A percentile compares a stretch with the other conserved stretches of the same genome.
phyloP scores from a whole-genome alignment of 2,113 vertebrate genomes.

The Elephas maximus region DNA sequence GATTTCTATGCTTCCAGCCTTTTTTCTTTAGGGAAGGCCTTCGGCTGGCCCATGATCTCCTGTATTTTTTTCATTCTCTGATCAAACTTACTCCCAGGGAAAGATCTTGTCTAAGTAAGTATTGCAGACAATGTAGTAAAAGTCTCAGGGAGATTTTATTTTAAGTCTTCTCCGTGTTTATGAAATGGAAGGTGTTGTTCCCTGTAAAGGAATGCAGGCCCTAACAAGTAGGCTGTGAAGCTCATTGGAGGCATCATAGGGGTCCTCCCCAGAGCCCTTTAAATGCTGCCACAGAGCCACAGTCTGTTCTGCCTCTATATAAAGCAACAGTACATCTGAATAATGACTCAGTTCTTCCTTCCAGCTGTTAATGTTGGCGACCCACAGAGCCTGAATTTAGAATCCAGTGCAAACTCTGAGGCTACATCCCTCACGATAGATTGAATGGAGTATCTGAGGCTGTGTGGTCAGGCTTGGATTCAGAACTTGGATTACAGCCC shows the following conservation, averaged over 20 bases:
- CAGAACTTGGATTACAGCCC: background rate
- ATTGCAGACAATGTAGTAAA: conserved; percentile 57
- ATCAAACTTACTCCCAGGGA: conserved; percentile 56
- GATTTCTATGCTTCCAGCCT: background rate
- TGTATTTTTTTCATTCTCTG: conserved; percentile 39
- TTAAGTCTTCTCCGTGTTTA: conserved; percentile 57
- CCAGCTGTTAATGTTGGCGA: conserved; percentile 69
- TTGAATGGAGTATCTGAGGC: background rate
- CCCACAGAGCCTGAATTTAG: conserved; percentile 70
- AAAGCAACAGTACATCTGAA: conserved; percentile 68
- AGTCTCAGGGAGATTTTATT: conserved; percentile 62
- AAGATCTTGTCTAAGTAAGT: conserved; percentile 35
- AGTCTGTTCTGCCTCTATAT: conserved; percentile 60
- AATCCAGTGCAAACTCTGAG: conserved; percentile 52
- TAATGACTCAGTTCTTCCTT: conserved; percentile 73
- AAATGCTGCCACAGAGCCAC: conserved; percentile 23
- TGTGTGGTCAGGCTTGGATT: background rate
- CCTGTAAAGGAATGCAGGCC: conserved; percentile 8
- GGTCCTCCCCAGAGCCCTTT: conserved; percentile 60
- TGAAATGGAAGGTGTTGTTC: conserved; percentile 64
- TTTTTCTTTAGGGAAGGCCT: background rate
- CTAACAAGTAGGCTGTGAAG: background rate
- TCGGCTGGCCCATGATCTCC: background rate
- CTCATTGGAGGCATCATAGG: background rate
- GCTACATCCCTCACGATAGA: background rate